These are phyloP conservation scores for Heliconius hermathena DNA, from an alignment of 1,140 invertebrate species.

Conservation along the genomic window DNA sequence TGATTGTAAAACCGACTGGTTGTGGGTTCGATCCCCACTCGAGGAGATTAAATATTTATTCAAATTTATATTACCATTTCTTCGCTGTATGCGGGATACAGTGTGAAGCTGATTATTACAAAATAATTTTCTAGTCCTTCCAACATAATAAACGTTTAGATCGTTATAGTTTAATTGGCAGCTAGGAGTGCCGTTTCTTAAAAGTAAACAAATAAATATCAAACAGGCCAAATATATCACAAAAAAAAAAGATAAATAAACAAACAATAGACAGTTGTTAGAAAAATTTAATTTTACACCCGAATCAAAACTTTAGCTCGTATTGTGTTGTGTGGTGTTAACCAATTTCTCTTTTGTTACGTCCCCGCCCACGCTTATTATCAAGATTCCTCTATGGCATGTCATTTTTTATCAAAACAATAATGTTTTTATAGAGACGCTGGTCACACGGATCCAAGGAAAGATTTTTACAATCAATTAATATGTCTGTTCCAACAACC, in stretches of 20 bases:
- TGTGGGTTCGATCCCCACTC: no score
- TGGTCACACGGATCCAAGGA: conserved; percentile 57
- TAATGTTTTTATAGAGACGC: conserved; percentile 63
- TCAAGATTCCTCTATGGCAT: conserved; percentile 72
- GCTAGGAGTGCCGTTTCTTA: background rate
- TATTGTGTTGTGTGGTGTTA: conserved; percentile 75
- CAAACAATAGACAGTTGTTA: conserved; percentile 65
- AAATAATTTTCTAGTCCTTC: background rate
- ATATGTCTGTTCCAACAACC: conserved; percentile 60
- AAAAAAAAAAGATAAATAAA: conserved; percentile 47
- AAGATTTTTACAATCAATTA: conserved; percentile 54
- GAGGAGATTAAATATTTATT: no score
- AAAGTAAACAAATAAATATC: background rate
- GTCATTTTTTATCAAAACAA: conserved; percentile 82
- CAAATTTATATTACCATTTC: no score
- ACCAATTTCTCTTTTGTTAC: conserved; percentile 77
- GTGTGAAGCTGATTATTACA: background rate
- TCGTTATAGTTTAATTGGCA: background rate
- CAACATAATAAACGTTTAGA: background rate
- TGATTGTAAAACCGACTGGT: no score
- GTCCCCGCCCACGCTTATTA: conserved; percentile 74
- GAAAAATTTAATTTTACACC: conserved; percentile 79
- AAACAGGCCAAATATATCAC: conserved; percentile 23
- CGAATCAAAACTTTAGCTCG: conserved; percentile 70
- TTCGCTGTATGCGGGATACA: no score